Base-by-base conservation (phyloP, 2,888 invertebrate genomes). In the Oscheius sp. region DNA sequence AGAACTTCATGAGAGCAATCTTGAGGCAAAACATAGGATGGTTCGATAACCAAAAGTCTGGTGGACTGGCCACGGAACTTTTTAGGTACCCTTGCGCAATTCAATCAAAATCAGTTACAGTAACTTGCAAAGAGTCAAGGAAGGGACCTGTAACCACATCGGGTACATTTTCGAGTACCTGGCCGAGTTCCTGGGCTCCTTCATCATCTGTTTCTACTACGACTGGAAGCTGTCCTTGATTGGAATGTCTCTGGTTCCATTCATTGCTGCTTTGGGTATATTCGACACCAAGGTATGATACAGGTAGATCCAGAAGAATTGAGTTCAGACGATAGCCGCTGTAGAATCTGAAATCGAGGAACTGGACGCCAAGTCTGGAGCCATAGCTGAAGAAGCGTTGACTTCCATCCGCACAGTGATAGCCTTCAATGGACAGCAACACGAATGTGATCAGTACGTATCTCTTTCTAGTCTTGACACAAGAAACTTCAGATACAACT, bases 21-120 rank as follows among this genome's bases (percentile, higher is more conserved):
- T 13, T 74, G 50, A 80, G 88, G 3, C 90, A 90, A 79, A 90
- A 90, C 76, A 90, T 90, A 70, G 85, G 87, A 9, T 90, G 90
- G 90, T 90, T 88, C 84, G 90, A 90, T 80, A 87, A 86, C 13
- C 90, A 90, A 76, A 89, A 90, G 76, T 89, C 89, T 35, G 91
- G 91, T 32, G 90, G 91, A 79, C 85, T 91, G 62, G 89, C 90
- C 2, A 89, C 90, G 3, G 90, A 91, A 79, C 85, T 91, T 9
- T 90, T 91, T 9, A 91, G 91, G 91, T 91, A 87, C 83, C 88
- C 66, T 10, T 4, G 9, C 71, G 13, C 35, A 7, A n/a, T 55
- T 37, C 21, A 2, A 4, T 32, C 13, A 35, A 1, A 35, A 13
- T 21, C 11, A 47, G 21, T 74, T 79, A 74, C 77, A 86, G 85